Evolutionary conservation across 1,140 invertebrate species (phyloP).

Genomic region (Drosophila suzukii): DNA sequence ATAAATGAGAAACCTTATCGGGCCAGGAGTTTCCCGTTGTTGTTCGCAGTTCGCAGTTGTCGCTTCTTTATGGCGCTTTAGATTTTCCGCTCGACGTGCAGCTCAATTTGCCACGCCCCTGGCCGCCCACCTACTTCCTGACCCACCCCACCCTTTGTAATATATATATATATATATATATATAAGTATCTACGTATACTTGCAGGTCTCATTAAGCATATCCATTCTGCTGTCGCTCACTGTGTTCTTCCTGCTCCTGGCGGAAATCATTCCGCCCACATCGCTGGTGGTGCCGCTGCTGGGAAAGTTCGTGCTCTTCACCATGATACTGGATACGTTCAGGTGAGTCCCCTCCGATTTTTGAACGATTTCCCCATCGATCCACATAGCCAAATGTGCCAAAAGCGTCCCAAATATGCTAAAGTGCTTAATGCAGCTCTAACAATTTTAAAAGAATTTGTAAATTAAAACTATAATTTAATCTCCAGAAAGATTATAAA

Average conservation of each 20-base stretch:
- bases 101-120: conserved; percentile 64
- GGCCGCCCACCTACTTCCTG: conserved; percentile 3
- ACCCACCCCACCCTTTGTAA: neutral
- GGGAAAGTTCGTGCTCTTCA: conserved; percentile 99
- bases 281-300: conserved; percentile 98
- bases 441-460: no score
- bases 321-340: conserved; percentile 99
- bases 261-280: conserved; percentile 99
- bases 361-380: neutral
- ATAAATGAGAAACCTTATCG: conserved; percentile 50
- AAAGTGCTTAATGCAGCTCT: no score
- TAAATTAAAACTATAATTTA: no score
- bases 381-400: neutral
- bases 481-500: no score
- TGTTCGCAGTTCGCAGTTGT: conserved; percentile 53
- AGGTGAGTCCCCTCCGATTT: conserved; percentile 88
- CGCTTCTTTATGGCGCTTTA: conserved; percentile 58
- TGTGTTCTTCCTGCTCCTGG: conserved; percentile 99
- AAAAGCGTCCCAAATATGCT: neutral
- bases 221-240: conserved; percentile 99
- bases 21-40: conserved; percentile 34
- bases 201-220: conserved; percentile 97
- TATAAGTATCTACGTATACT: conserved; percentile 9
- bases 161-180: conserved; percentile 7
- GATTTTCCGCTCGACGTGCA: conserved; percentile 62